These are phyloP conservation scores for Philypnodon macrostomus DNA, from an alignment of 2,797 vertebrate genomes.

Conservation along the genomic window DNA sequence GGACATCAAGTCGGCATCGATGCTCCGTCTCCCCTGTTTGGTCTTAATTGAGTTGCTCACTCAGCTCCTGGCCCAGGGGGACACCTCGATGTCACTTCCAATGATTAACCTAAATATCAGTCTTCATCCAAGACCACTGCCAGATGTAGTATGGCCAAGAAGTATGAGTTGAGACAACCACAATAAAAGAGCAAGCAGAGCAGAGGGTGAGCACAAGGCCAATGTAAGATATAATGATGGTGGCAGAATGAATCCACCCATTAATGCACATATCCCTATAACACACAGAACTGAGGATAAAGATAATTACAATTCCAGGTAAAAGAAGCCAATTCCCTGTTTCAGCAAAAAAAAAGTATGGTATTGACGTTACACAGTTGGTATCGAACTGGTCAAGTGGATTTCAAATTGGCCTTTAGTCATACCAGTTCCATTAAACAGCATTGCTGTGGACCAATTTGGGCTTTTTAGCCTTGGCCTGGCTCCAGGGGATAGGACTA, in stretches of 20 bases:
- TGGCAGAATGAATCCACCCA: conserved; percentile 45
- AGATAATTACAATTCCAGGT: conserved; percentile 55
- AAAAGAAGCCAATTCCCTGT: conserved; percentile 55
- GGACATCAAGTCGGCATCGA: conserved; percentile 58
- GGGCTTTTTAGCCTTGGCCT: conserved; percentile 64
- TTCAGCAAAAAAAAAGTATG: conserved; percentile 66
- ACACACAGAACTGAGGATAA: conserved; percentile 42
- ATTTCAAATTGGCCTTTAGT: conserved; percentile 65
- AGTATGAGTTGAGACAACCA: conserved; percentile 68
- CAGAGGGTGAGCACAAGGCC: conserved; percentile 34
- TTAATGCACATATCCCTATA: conserved; percentile 50
- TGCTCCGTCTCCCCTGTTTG: conserved; percentile 70
- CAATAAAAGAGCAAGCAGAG: conserved; percentile 55
- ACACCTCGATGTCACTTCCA: conserved; percentile 78
- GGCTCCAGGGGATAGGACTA: conserved; percentile 54
- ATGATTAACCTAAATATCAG: conserved; percentile 81
- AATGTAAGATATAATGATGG: conserved; percentile 53
- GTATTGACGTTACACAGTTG: conserved; percentile 49
- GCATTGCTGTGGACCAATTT: conserved; percentile 57
- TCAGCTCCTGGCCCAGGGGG: conserved; percentile 72
- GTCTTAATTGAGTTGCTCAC: conserved; percentile 82
- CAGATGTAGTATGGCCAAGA: conserved; percentile 68
- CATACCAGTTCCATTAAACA: conserved; percentile 61
- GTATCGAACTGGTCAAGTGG: conserved; percentile 56
- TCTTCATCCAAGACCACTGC: conserved; percentile 65